Evolutionary conservation across 2,888 invertebrate genomes (phyloP).

Genomic region (Caenorhabditis sp.): DNA sequence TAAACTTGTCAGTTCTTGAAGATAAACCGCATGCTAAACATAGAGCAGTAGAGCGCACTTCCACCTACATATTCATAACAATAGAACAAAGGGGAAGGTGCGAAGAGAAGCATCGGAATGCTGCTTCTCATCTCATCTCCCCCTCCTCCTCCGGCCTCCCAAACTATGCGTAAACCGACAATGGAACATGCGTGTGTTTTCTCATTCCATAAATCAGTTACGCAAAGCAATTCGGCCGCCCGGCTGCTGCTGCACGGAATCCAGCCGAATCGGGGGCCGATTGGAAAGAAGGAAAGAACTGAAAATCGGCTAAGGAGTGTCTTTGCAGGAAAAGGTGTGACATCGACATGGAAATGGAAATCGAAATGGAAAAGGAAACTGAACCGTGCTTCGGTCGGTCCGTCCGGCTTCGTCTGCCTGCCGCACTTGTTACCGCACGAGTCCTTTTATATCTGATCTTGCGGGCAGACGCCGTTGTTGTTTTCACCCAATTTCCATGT

Average conservation of each 20-base stretch:
- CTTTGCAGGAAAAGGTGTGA: slow-evolving; percentile 23
- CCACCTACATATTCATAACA: no score
- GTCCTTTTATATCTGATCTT: slow-evolving; percentile 55
- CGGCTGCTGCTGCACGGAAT: slow-evolving; percentile 7
- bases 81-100: not conserved
- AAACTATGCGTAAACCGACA: slow-evolving; percentile 39
- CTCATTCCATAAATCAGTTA: slow-evolving; percentile 57
- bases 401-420: no score
- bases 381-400: no score
- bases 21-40: no score
- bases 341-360: no score
- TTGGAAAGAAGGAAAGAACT: no score
- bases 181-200: slow-evolving; percentile 37
- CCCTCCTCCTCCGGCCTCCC: not conserved
- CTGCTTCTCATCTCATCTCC: no score
- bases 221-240: slow-evolving; percentile 37
- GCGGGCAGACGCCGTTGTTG: slow-evolving; percentile 28
- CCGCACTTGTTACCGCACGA: slow-evolving; percentile 24
- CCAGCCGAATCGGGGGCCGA: no score
- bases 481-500: slow-evolving; percentile 40
- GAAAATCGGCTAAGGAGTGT: slow-evolving; percentile 46
- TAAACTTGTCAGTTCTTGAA: no score
- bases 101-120: slow-evolving; percentile 16
- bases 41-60: not conserved
- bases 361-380: slow-evolving; percentile 20